phyloP scores from a whole-genome alignment of 1,140 invertebrate genomes.

The Zaprionus nigranus region DNA sequence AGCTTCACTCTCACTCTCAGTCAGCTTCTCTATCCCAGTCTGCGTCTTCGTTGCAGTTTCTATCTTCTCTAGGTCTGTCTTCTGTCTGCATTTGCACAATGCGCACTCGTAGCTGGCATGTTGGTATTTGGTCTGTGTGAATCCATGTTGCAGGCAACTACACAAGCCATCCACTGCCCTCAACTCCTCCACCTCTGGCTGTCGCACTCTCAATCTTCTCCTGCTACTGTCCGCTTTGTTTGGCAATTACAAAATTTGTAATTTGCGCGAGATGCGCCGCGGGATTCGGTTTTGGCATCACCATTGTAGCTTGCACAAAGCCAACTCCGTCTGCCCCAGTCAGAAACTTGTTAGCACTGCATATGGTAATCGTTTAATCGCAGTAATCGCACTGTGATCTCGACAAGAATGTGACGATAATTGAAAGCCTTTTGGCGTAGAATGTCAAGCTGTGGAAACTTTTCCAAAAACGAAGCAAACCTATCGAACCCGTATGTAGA shows the following conservation, averaged over 20 bases:
- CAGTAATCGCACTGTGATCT: constrained; percentile 31
- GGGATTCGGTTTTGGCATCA: constrained; percentile 43
- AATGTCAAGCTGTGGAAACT: constrained; percentile 39
- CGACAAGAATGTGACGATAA: constrained; percentile 32
- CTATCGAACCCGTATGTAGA: constrained; percentile 32
- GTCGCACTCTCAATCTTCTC: neutral
- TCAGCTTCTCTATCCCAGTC: neutral
- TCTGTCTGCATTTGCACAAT: constrained; percentile 82
- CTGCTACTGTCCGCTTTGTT: constrained; percentile 37
- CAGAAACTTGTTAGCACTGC: constrained; percentile 22
- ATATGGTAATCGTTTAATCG: constrained; percentile 40
- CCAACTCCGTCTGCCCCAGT: neutral
- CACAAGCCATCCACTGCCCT: neutral
- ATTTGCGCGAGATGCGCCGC: constrained; percentile 43
- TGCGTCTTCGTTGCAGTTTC: constrained; percentile 4
- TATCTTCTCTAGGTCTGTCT: constrained; percentile 52
- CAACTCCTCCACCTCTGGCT: neutral
- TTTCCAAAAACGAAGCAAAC: constrained; percentile 20
- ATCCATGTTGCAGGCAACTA: constrained; percentile 8
- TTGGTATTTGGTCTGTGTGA: constrained; percentile 65
- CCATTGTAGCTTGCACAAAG: constrained; percentile 30
- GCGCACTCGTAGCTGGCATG: constrained; percentile 59
- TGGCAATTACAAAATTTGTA: constrained; percentile 59
- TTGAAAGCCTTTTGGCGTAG: constrained; percentile 54
- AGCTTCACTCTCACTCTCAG: constrained; percentile 15